Evolutionary conservation across 2,888 invertebrate genomes (phyloP).

Genomic region (Cylindroiulus punctatus): DNA sequence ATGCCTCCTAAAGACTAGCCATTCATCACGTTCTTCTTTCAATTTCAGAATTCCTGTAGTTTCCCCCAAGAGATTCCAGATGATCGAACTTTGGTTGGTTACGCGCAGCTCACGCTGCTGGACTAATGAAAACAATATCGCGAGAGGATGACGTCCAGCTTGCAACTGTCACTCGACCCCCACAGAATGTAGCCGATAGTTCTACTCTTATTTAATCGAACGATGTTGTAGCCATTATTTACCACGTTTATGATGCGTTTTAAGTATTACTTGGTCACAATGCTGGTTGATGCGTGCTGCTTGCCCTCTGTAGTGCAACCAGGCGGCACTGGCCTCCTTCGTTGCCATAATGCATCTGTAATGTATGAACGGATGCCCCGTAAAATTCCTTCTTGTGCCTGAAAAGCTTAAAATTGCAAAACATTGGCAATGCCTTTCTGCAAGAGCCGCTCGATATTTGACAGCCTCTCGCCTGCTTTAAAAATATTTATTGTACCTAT

Average conservation of each 20-base stretch:
- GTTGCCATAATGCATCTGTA: slow-evolving; percentile 43
- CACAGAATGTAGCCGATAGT: not conserved
- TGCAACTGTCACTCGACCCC: not conserved
- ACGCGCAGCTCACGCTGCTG: slow-evolving; percentile 95
- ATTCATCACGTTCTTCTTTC: slow-evolving; percentile 3
- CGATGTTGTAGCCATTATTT: slow-evolving; percentile 29
- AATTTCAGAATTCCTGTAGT: slow-evolving; percentile 67
- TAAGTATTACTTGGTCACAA: slow-evolving; percentile 39
- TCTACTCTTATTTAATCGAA: slow-evolving; percentile 27
- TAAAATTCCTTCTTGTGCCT: slow-evolving; percentile 40
- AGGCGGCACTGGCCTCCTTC: not conserved
- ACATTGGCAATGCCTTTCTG: slow-evolving; percentile 6
- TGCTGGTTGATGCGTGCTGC: slow-evolving; percentile 6
- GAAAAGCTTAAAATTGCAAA: slow-evolving; percentile 18
- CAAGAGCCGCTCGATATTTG: slow-evolving; percentile 3
- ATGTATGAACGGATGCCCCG: slow-evolving; percentile 29
- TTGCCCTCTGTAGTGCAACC: not conserved
- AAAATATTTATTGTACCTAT: slow-evolving; percentile 30
- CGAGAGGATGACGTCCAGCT: not conserved
- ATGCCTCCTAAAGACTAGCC: no score
- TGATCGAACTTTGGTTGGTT: slow-evolving; percentile 94
- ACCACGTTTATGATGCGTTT: slow-evolving; percentile 27
- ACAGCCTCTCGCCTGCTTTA: slow-evolving; percentile 26
- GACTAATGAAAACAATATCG: slow-evolving; percentile 70
- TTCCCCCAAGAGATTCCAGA: slow-evolving; percentile 79